Conservation (phyloP, 1,140 invertebrate genomes). For the Cyclina sinensis region DNA sequence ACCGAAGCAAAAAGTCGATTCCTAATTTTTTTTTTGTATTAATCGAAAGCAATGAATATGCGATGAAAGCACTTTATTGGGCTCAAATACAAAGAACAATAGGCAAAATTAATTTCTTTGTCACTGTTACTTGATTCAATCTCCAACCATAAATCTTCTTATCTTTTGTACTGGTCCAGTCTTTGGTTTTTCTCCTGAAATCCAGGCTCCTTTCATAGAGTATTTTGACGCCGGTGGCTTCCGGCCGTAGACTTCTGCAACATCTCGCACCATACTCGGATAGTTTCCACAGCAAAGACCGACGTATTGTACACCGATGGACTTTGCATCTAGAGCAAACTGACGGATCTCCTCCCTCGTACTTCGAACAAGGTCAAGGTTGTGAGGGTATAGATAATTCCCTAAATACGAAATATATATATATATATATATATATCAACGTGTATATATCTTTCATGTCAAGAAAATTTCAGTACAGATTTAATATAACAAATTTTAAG, state of each 20-base stretch:
- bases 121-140: no score
- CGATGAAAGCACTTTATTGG: no score
- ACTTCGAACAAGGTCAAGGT: constrained; percentile 25
- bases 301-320: constrained; percentile 82
- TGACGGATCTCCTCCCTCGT: constrained; percentile 70
- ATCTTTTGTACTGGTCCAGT: not conserved
- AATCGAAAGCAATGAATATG: no score
- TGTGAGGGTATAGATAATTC: constrained; percentile 17
- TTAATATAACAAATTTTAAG: no score
- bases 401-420: no score
- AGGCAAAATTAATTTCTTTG: no score
- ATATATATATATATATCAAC: no score
- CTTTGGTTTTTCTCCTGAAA: not conserved
- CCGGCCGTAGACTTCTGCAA: constrained; percentile 73
- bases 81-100: no score
- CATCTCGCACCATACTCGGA: constrained; percentile 67
- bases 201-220: constrained; percentile 37
- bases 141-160: not conserved
- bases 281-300: constrained; percentile 80
- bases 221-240: constrained; percentile 72
- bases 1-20: no score
- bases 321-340: constrained; percentile 77
- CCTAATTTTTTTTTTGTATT: no score
- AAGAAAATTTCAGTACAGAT: no score
- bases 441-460: no score